Evolutionary conservation across 2,888 invertebrate genomes (phyloP), one percentile per base, ranked within the genome.

Genomic region (Cordilura impudica): DNA sequence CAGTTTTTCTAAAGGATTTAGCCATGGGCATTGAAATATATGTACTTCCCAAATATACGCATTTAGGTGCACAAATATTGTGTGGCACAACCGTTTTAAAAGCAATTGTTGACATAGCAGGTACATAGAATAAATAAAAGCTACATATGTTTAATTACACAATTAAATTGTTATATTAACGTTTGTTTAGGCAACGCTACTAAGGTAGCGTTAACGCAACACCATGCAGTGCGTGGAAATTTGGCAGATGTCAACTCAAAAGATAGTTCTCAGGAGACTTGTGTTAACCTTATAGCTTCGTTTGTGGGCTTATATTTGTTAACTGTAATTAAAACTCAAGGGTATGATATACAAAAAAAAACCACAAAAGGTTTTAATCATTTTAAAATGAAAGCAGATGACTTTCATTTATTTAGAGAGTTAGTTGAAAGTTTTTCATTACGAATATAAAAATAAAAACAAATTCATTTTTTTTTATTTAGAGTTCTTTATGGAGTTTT

Each of bases 221-320:
- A 99, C 89, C 97, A 97, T 90, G 97, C 98, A 0, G 80, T 96
- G 19, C 92, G 94, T 81, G 95, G 96, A 81, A 98, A 98, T 90
- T 92, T 97, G 90, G 98, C 96, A 0, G 99, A 99, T 90, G 97
- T 90, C 10, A 92, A 95, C 0, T 97, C 98, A 0, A 98, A 98
- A 90, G 98, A 99, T 88, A 95, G 97, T 5, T 97, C 98, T 78
- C 99, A 99, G 91, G 99, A 99, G 89, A 98, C 98, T 0, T 93
- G 97, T 82, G 98, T 99, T 12, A 98, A 98, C 91, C 91, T 98
- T 51, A 89, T 95, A 43, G 98, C 96, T 8, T 95, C 98, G 8
- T 87, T 97, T 58, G 89, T 93, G 67, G 97, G 96, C 67, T 91
- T 98, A 56, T 89, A 94, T 45, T 89, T 98, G 65, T 91, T 98